A percentile compares a stretch with the other conserved stretches of the same genome.
phyloP scores from a whole-genome alignment of 2,797 vertebrate species.

The Gallinago stenura region DNA sequence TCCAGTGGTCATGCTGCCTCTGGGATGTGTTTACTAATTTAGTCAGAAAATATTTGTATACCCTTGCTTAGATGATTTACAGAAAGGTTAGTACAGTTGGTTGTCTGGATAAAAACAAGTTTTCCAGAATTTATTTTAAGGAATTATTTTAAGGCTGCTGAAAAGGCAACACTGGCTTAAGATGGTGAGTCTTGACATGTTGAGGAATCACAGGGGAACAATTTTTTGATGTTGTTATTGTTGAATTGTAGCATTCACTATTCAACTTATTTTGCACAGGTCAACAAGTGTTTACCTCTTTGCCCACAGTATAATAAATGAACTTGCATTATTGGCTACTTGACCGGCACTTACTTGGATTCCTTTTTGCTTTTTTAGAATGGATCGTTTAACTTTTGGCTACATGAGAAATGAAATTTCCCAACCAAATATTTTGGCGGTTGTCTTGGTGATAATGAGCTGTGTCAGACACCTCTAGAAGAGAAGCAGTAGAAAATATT shows the following conservation, averaged over 20 bases:
- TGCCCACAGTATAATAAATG: neutral
- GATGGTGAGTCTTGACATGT: neutral
- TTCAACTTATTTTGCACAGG: neutral
- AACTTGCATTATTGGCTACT: neutral
- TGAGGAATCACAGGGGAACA: neutral
- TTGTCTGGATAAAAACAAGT: neutral
- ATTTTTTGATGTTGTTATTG: neutral
- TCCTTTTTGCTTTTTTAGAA: neutral
- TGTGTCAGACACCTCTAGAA: conserved; percentile 65
- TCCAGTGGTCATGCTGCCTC: neutral
- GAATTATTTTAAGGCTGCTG: neutral
- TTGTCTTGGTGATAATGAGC: conserved; percentile 43
- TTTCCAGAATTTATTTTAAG: neutral
- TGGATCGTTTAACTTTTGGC: neutral
- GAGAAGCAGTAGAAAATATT: conserved; percentile 68
- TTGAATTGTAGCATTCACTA: neutral
- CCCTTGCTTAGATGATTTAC: neutral
- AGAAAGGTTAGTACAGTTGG: neutral
- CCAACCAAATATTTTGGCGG: neutral
- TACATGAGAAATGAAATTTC: neutral
- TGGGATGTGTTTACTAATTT: neutral
- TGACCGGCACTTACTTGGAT: neutral
- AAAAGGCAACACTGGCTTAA: neutral
- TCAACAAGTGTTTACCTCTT: neutral
- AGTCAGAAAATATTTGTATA: neutral